phyloP scores from a whole-genome alignment of 2,113 vertebrate species.

The Cheirogaleus medius region DNA sequence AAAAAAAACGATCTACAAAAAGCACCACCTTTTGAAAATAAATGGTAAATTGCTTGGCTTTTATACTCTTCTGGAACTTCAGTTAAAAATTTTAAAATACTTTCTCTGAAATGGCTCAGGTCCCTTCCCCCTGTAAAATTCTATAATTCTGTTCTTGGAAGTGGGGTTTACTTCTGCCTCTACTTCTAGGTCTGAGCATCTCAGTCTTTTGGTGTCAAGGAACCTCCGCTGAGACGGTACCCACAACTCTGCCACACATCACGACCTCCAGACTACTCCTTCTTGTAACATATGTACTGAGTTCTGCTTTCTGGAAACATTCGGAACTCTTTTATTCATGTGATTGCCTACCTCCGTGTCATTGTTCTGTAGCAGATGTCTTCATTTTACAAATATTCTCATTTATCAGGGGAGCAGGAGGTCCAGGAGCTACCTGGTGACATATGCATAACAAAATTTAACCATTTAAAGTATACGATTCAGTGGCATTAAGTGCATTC shows the following conservation, averaged over 20 bases:
- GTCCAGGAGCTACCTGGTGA: not conserved
- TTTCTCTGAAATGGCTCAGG: not conserved
- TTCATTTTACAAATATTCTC: not conserved
- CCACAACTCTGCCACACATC: not conserved
- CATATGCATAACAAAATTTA: no score
- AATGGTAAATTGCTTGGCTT: not conserved
- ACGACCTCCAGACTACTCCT: not conserved
- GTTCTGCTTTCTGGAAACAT: not conserved
- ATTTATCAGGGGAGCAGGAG: not conserved
- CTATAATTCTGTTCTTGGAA: not conserved
- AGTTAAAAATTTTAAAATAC: not conserved
- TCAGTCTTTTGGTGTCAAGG: not conserved
- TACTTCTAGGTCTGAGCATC: not conserved
- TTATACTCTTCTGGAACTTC: not conserved
- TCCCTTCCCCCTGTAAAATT: not conserved
- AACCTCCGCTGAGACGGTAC: not conserved
- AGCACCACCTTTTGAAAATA: not conserved
- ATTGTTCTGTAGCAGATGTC: not conserved
- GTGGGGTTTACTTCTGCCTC: no score
- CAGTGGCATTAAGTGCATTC: not conserved
- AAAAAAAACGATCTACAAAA: not conserved
- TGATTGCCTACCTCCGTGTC: no score
- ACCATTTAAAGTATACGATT: not conserved
- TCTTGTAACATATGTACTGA: accelerated
- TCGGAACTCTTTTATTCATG: not conserved